Conservation (phyloP, 2,888 invertebrate species). For the Allolobophora icterica region DNA sequence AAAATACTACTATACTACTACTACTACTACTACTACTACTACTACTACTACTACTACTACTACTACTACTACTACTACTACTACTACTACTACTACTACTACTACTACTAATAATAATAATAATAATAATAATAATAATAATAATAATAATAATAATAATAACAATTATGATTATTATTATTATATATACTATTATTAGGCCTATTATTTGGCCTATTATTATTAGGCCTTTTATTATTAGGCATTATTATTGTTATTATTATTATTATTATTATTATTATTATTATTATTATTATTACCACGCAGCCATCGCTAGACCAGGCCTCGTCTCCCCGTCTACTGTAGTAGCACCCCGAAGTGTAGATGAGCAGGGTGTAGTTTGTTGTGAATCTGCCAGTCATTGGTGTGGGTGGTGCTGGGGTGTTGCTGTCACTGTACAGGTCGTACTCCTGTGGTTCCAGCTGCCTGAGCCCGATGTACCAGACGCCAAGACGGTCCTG, state of each 20-base stretch:
- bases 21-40: too few relatives aligned
- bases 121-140: background rate
- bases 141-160: background rate
- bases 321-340: background rate
- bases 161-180: background rate
- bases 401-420: constrained; percentile 50
- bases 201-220: background rate
- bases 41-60: too few relatives aligned
- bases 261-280: background rate
- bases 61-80: too few relatives aligned
- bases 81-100: too few relatives aligned
- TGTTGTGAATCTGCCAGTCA: constrained; percentile 48
- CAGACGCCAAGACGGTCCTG: constrained; percentile 51
- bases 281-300: constrained; percentile 39
- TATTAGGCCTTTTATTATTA: background rate
- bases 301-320: constrained; percentile 47
- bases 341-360: constrained; percentile 63
- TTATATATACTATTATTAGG: background rate
- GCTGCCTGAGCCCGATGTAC: constrained; percentile 60
- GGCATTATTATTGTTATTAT: background rate
- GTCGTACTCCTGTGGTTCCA: constrained; percentile 52
- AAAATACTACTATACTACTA: too few relatives aligned
- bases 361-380: constrained; percentile 62
- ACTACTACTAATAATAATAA: background rate
- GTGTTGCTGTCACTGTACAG: constrained; percentile 51